These are phyloP conservation scores for Enteromius paludinosus DNA, from an alignment of 2,797 vertebrate genomes.

Conservation along the genomic window DNA sequence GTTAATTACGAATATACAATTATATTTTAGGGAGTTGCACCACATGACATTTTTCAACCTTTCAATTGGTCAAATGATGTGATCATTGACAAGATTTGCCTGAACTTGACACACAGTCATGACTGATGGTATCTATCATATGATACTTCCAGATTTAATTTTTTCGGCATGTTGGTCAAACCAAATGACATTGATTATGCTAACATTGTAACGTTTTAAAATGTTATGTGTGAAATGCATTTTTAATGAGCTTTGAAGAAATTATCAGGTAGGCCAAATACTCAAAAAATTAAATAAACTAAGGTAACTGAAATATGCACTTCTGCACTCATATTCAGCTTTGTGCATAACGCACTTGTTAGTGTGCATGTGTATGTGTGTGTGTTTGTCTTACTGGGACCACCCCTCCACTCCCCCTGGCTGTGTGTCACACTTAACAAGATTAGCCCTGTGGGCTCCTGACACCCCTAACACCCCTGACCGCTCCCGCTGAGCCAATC, in stretches of 20 bases:
- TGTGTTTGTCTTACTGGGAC: conserved; percentile 50
- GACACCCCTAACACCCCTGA: conserved; percentile 61
- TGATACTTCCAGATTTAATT: neutral
- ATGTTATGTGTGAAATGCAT: neutral
- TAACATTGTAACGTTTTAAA: no score
- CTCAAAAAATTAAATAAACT: no score
- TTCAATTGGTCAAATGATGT: neutral
- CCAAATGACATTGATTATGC: neutral
- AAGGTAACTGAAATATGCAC: no score
- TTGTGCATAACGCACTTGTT: conserved; percentile 15
- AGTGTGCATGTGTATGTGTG: conserved; percentile 21
- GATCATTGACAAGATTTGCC: neutral
- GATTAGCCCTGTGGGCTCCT: conserved; percentile 81
- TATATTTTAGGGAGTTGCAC: neutral
- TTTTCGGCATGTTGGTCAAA: neutral
- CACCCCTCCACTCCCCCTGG: conserved; percentile 61
- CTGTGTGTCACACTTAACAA: conserved; percentile 81
- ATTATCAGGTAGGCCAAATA: neutral
- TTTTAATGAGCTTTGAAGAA: neutral
- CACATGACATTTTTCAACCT: neutral
- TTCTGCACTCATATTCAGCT: conserved; percentile 4
- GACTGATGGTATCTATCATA: neutral
- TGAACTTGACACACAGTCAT: neutral
- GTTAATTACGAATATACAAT: neutral
- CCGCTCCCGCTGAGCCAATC: conserved; percentile 61